Conservation (phyloP, 2,888 invertebrate genomes). For the Patella ulyssiponensis region DNA sequence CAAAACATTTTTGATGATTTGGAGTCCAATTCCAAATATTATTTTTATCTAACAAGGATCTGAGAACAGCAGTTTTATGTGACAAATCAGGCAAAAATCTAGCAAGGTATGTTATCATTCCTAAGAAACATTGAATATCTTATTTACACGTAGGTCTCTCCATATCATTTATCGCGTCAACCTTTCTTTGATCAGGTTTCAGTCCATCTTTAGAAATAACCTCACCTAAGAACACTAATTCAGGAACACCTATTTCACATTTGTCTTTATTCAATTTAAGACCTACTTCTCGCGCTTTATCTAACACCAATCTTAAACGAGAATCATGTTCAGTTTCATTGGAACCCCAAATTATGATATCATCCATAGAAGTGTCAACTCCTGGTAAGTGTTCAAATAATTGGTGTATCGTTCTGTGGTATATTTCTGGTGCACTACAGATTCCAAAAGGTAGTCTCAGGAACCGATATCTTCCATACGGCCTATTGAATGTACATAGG, state of each 20-base stretch:
- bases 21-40: neutral
- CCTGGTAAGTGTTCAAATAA: constrained; percentile 17
- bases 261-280: constrained; percentile 22
- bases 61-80: constrained; percentile 10
- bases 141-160: neutral
- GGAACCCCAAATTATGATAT: constrained; percentile 20
- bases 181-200: constrained; percentile 16
- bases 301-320: constrained; percentile 11
- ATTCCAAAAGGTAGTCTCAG: constrained; percentile 21
- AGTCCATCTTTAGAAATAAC: constrained; percentile 12
- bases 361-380: constrained; percentile 23
- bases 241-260: constrained; percentile 21
- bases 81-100: constrained; percentile 8
- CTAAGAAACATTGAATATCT: neutral
- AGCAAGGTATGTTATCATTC: neutral
- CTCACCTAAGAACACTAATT: constrained; percentile 28
- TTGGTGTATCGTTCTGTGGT: constrained; percentile 18
- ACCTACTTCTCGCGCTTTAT: constrained; percentile 3
- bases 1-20: constrained; percentile 6
- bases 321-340: constrained; percentile 17
- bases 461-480: constrained; percentile 12
- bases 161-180: constrained; percentile 8
- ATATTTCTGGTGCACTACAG: constrained; percentile 20
- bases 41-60: constrained; percentile 15
- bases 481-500: constrained; percentile 38